Base-by-base conservation (phyloP, 2,113 vertebrate species). In the Pelmatolapia mariae region DNA sequence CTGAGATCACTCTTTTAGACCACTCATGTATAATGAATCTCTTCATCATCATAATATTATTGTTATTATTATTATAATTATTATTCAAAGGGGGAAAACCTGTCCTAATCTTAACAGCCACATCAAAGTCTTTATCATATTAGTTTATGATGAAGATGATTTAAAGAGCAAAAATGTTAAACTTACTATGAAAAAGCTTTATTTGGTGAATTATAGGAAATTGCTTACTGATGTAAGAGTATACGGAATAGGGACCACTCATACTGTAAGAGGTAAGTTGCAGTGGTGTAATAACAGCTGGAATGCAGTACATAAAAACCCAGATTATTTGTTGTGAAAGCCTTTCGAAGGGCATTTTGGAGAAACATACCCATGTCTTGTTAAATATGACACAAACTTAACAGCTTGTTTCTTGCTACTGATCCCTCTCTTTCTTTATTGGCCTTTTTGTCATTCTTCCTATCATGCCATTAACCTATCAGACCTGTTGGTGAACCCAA, bases 351-450 rank as follows among this genome's bases (percentile, higher is more conserved):
- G 53, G 56, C 81, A 33, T 80, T 73, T 87, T 87, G 43, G 59
- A 24, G 29, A 19, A 52, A 18, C 36, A 50, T 11, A 10, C 61
- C 87, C 10, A n/a, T 36, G 71, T 81, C 80, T 52, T 79, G 78
- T 76, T 50, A 4, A 57, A 16, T 66, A 33, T 84, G 63, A 84
- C 87, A 22, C 31, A 15, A 88, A 38, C 73, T 88, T 94, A 95
- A 93, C 93, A 84, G 90, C 90, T 93, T 84, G 87, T 89, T 84
- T 94, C 79, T 84, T 45, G 54, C 91, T 87, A 86, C 95, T 94
- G 93, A 94, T 81, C 93, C 89, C 86, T 80, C 53, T 43, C 83
- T 86, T 22, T 68, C 50, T 86, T 50, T 56, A 47, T 87, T 29
- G 38, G 47, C 40, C 40, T 80, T 38, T 73, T 33, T 80, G 24